Base-by-base conservation (phyloP, 2,888 invertebrate genomes). In the Synergus laeviventris region DNA sequence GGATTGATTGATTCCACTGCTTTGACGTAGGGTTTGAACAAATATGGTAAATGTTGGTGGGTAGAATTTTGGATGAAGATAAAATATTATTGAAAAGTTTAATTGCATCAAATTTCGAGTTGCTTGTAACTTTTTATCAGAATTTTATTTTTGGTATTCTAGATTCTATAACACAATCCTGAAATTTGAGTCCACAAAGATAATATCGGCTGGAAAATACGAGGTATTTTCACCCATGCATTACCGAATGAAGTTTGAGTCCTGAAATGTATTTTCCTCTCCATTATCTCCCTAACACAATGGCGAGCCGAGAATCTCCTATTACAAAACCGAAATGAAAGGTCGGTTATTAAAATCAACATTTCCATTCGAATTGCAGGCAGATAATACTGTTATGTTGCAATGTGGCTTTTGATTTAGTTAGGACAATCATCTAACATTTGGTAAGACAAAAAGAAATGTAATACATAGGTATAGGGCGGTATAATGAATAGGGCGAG, bases 201-300 rank as follows among this genome's bases (percentile, higher is more conserved):
- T 16, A 42, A 16, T 42, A 16, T 2, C 31, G 16, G 49, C 2
- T 45, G 5, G 16, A 31, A 66, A 24, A 45, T 16, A 31, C 42
- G 16, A 49, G 45, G 14, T 24, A 24, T 49, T 66, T 31, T n/a
- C n/a, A 9, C 45, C 9, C 16, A 21, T 49, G 16, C 42, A 45
- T 45, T 66, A 9, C 21, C 16, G 70, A 70, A 31, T 49, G 16
- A 70, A 45, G 16, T 49, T 70, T 70, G 31, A 70, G 14, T 31
- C n/a, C 9, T 31, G 11, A 70, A 70, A 70, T 45, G 49, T 45
- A 70, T 70, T 70, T 49, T 70, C 49, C 70, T 70, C 49, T 49
- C 31, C n/a, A 70, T 49, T 70, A 36, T 70, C 49, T 49, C 16
- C 3, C 16, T 45, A 70, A 70, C 24, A 49, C 31, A 49, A 14